These are phyloP conservation scores for Petrocephalus zakoni DNA, from an alignment of 2,113 vertebrate species.

Conservation along the genomic window DNA sequence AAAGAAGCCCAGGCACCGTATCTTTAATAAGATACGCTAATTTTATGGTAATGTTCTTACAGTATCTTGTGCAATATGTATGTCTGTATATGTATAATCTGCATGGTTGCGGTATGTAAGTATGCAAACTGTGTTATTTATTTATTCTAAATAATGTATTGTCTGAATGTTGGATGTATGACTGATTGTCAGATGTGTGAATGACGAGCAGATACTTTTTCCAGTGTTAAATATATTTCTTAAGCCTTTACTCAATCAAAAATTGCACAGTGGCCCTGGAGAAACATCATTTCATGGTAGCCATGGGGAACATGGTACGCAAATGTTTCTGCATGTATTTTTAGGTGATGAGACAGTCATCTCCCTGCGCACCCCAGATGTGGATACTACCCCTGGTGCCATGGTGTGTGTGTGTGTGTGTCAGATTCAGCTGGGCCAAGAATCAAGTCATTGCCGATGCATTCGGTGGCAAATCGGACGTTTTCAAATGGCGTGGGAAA, in stretches of 20 bases:
- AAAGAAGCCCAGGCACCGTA: neutral
- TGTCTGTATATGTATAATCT: neutral
- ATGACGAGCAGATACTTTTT: too few species aligned
- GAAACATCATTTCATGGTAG: neutral
- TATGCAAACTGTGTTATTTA: neutral
- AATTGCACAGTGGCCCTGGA: neutral
- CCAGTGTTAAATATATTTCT: neutral
- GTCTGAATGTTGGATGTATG: neutral
- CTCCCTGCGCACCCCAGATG: neutral
- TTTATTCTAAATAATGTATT: neutral
- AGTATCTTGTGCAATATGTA: neutral
- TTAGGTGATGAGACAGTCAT: neutral
- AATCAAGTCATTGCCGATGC: neutral
- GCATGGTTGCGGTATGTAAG: neutral
- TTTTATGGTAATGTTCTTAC: too few species aligned
- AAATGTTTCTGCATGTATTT: neutral
- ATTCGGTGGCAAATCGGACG: neutral
- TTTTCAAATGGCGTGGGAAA: neutral
- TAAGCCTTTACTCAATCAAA: neutral
- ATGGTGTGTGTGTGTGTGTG: neutral
- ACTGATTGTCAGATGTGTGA: too few species aligned
- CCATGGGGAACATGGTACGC: neutral
- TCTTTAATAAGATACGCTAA: neutral
- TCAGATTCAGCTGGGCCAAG: neutral
- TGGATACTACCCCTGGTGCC: neutral